Evolutionary conservation across 2,888 invertebrate species (phyloP).

Genomic region (Dicyrtomina minuta): DNA sequence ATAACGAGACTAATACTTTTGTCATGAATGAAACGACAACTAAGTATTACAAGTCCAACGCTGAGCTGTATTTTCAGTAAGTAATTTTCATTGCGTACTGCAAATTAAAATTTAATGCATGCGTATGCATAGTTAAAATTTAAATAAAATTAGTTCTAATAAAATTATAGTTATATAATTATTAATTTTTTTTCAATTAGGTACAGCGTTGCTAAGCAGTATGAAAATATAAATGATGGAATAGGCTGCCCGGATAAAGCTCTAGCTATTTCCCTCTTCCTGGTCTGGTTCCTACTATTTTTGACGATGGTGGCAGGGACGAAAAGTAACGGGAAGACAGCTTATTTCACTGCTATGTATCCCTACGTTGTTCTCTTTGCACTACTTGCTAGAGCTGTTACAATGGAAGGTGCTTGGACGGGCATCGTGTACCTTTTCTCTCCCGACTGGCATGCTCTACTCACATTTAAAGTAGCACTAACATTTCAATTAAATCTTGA

Average conservation of each 20-base stretch:
- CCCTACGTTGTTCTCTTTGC: conserved; percentile 77
- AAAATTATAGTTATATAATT: no score
- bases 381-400: conserved; percentile 61
- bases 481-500: background rate
- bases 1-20: background rate
- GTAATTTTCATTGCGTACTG: no score
- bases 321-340: conserved; percentile 62
- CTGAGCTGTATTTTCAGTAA: conserved; percentile 25
- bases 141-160: no score
- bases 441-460: conserved; percentile 69
- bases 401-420: conserved; percentile 67
- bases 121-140: no score
- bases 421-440: conserved; percentile 78
- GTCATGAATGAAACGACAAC: conserved; percentile 1
- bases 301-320: conserved; percentile 2
- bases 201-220: conserved; percentile 47
- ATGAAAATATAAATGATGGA: conserved; percentile 46
- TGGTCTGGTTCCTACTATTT: conserved; percentile 20
- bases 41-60: conserved; percentile 12
- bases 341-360: conserved; percentile 86
- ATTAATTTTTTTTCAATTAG: no score
- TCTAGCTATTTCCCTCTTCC: background rate
- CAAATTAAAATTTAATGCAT: no score
- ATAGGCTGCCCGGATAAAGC: conserved; percentile 43
- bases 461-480: background rate